Evolutionary conservation across 2,888 invertebrate species (phyloP).

Genomic region (Callosobruchus maculatus): DNA sequence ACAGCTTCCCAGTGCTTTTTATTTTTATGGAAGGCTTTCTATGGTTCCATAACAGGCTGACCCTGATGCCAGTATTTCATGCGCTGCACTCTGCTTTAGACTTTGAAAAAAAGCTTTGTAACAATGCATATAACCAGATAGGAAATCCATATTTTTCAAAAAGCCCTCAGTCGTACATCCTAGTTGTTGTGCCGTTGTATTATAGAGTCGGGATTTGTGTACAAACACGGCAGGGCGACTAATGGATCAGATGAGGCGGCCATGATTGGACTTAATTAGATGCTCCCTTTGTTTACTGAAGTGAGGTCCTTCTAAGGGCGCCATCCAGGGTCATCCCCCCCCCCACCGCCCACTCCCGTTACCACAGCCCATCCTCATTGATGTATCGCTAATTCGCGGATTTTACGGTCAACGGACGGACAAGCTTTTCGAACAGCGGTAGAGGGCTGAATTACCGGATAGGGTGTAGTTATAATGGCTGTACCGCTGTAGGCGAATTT

Average conservation of each 20-base stretch:
- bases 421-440: background rate
- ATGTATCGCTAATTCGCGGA: background rate
- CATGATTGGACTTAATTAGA: constrained; percentile 61
- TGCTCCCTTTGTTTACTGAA: constrained; percentile 48
- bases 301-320: constrained; percentile 24
- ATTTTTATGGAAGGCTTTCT: too few relatives aligned
- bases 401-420: background rate
- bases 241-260: constrained; percentile 54
- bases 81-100: too few relatives aligned
- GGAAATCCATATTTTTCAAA: too few relatives aligned
- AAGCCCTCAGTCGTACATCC: too few relatives aligned
- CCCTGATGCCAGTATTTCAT: too few relatives aligned
- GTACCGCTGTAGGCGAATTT: too few relatives aligned
- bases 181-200: background rate
- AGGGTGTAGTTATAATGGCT: too few relatives aligned
- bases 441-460: too few relatives aligned
- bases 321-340: constrained; percentile 6
- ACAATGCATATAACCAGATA: too few relatives aligned
- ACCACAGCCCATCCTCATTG: background rate
- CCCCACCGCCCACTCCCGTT: background rate
- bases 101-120: too few relatives aligned
- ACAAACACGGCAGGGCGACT: constrained; percentile 50
- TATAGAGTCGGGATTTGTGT: constrained; percentile 48
- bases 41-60: too few relatives aligned
- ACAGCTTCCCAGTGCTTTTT: too few relatives aligned